Evolutionary conservation across 2,888 invertebrate species (phyloP).

Genomic region (Eretmocerus hayati): DNA sequence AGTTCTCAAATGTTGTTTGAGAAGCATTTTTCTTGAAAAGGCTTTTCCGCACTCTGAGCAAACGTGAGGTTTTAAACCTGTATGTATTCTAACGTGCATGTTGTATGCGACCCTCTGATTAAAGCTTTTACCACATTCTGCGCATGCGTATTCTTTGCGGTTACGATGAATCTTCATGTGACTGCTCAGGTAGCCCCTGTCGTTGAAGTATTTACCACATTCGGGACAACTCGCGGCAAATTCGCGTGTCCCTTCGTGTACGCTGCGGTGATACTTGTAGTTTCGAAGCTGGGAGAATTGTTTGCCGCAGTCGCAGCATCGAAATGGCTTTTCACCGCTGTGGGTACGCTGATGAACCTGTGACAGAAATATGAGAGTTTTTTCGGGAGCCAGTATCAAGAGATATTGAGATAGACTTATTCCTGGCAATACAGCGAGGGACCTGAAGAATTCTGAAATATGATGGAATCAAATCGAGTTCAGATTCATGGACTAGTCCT

Average conservation of each 20-base stretch:
- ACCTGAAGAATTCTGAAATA: no score
- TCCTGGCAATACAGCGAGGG: no score
- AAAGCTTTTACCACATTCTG: conserved; percentile 75
- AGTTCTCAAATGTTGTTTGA: conserved; percentile 75
- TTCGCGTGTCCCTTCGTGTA: conserved; percentile 76
- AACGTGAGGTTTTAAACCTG: conserved; percentile 72
- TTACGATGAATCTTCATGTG: conserved; percentile 83
- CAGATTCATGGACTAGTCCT: no score
- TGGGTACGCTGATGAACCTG: conserved; percentile 46
- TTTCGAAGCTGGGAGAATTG: conserved; percentile 77
- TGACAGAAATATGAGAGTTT: no score
- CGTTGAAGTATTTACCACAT: conserved; percentile 79
- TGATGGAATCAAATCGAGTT: no score
- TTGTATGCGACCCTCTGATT: conserved; percentile 76
- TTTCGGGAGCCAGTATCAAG: no score
- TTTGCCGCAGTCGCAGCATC: conserved; percentile 72
- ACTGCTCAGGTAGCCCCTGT: conserved; percentile 74
- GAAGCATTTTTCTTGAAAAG: conserved; percentile 77
- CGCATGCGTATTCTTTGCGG: conserved; percentile 73
- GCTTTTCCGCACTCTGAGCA: conserved; percentile 72
- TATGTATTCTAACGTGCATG: conserved; percentile 79
- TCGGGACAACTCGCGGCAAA: conserved; percentile 69
- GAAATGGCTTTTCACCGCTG: conserved; percentile 54
- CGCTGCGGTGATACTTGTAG: conserved; percentile 74
- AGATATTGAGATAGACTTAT: no score